Evolutionary conservation across 2,797 vertebrate genomes (phyloP).

Genomic region (Crotalus adamanteus): DNA sequence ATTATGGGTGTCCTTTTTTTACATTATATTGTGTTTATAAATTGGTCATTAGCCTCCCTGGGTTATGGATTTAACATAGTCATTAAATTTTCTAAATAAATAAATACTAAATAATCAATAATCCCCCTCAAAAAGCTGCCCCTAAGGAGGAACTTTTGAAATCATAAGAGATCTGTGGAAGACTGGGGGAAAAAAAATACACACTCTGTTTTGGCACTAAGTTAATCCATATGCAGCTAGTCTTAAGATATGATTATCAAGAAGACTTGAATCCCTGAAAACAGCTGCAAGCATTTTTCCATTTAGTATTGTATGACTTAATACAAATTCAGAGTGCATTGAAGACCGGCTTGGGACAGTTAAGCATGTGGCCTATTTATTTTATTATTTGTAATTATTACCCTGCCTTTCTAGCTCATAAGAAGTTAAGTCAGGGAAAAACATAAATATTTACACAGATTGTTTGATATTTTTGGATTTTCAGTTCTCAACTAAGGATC

Average conservation of each 20-base stretch:
- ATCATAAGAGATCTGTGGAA: not conserved
- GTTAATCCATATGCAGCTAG: not conserved
- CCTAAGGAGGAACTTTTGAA: not conserved
- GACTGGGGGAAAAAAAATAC: not conserved
- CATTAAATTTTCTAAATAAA: not conserved
- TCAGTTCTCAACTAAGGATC: not conserved
- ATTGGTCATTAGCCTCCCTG: not conserved
- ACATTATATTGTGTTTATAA: not conserved
- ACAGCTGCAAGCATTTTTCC: not conserved
- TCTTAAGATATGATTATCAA: not conserved
- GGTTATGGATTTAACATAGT: not conserved
- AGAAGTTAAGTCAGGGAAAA: not conserved
- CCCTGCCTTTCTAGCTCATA: not conserved
- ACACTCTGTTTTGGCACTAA: not conserved
- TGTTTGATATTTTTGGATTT: not conserved
- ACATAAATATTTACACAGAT: not conserved
- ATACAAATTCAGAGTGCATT: not conserved
- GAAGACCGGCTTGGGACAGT: not conserved
- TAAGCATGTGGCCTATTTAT: not conserved
- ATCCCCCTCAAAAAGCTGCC: not conserved
- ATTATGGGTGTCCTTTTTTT: not conserved
- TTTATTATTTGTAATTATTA: not conserved
- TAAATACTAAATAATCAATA: not conserved
- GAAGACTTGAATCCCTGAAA: too few species aligned
- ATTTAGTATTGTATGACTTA: not conserved